Conservation (phyloP, 2,888 invertebrate genomes). For the Leptura quadrifasciata region DNA sequence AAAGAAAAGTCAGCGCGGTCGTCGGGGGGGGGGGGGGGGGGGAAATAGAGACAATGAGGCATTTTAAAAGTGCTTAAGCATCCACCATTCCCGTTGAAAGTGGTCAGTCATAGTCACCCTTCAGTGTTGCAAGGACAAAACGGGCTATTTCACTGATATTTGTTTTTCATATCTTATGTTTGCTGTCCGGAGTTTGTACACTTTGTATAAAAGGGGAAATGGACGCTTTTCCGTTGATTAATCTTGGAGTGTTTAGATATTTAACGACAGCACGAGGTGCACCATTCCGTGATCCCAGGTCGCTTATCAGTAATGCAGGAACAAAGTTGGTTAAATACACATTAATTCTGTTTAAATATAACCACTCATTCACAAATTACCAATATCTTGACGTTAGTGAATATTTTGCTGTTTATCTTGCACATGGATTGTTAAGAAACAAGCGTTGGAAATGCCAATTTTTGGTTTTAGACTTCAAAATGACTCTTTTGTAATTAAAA, state of each 20-base stretch:
- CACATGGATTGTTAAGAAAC: too few relatives aligned
- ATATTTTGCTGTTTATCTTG: too few relatives aligned
- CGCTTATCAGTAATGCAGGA: too few relatives aligned
- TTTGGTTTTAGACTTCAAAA: too few relatives aligned
- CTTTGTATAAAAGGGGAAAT: constrained; percentile 44
- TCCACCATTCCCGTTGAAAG: constrained; percentile 38
- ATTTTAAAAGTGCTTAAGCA: constrained; percentile 25
- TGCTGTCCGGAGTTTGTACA: constrained; percentile 54
- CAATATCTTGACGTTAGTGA: too few relatives aligned
- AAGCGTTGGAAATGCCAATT: too few relatives aligned
- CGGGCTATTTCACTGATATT: constrained; percentile 54
- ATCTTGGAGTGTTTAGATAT: not conserved
- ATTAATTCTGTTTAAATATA: too few relatives aligned
- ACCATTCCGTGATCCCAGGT: not conserved
- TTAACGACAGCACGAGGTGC: not conserved
- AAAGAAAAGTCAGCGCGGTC: not conserved
- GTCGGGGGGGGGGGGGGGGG: constrained; percentile 4
- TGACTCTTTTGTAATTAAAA: too few relatives aligned
- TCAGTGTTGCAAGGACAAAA: constrained; percentile 51
- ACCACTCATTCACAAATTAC: too few relatives aligned
- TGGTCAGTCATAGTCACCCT: constrained; percentile 46
- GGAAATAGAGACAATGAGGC: constrained; percentile 3
- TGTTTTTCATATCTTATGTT: constrained; percentile 58
- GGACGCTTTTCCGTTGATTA: constrained; percentile 1
- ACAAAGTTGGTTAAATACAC: too few relatives aligned